phyloP scores from a whole-genome alignment of 2,888 invertebrate species.

The Ochropacha duplaris region DNA sequence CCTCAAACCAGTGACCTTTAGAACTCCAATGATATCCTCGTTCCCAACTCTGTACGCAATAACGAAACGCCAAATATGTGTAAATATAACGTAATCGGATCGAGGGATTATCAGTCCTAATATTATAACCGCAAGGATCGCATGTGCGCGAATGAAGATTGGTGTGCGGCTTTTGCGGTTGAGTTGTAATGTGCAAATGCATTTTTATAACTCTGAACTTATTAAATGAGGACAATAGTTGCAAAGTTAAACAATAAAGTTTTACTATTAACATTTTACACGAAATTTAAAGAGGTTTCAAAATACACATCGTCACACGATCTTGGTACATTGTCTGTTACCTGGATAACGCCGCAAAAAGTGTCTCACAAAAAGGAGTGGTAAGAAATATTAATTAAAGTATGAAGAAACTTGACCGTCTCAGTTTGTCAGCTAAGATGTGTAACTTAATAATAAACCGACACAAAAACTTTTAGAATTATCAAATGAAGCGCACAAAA shows the following conservation, averaged over 20 bases:
- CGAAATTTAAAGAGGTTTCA: neutral
- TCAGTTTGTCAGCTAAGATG: conserved; percentile 38
- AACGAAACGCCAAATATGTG: conserved; percentile 57
- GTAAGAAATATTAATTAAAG: conserved; percentile 36
- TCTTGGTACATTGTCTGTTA: neutral
- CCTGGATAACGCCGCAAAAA: conserved; percentile 1
- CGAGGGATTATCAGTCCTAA: conserved; percentile 27
- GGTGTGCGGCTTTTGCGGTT: neutral
- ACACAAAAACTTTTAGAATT: conserved; percentile 13
- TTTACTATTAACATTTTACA: neutral
- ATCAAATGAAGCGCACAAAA: conserved; percentile 15
- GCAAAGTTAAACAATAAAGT: neutral
- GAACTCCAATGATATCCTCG: conserved; percentile 75
- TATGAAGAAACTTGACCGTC: conserved; percentile 33
- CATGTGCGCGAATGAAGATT: neutral
- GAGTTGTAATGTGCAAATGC: neutral
- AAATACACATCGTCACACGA: neutral
- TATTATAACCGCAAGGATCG: neutral
- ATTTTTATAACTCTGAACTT: conserved; percentile 2
- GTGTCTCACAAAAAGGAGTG: conserved; percentile 26
- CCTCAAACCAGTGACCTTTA: conserved; percentile 80
- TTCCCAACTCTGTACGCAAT: conserved; percentile 61
- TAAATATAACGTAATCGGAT: conserved; percentile 26
- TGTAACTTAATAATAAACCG: conserved; percentile 41
- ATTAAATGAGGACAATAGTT: neutral